Evolutionary conservation across 2,797 vertebrate species (phyloP).

Genomic region (Sternarchorhynchus goeldii): DNA sequence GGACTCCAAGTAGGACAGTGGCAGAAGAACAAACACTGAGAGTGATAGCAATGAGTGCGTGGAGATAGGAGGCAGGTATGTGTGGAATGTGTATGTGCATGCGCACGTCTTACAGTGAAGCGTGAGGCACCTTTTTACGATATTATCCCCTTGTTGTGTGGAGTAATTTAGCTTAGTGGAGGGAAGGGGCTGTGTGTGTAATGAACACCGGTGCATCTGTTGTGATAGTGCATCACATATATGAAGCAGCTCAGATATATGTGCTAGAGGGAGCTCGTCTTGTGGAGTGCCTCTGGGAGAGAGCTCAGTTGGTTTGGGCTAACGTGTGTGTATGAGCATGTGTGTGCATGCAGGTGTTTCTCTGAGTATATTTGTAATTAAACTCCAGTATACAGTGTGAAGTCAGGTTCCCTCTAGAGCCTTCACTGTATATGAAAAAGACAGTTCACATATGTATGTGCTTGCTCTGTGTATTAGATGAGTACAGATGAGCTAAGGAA

Average conservation of each 20-base stretch:
- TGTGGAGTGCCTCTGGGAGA: too few relatives aligned
- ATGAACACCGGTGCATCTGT: slow-evolving; percentile 7
- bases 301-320: neutral
- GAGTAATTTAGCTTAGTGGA: slow-evolving; percentile 67
- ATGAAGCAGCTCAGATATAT: neutral
- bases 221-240: neutral
- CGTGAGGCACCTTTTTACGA: slow-evolving; percentile 66
- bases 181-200: too few relatives aligned
- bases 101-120: slow-evolving; percentile 53
- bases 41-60: slow-evolving; percentile 50
- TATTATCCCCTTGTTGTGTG: slow-evolving; percentile 67
- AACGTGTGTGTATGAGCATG: neutral
- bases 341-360: neutral
- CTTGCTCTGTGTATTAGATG: slow-evolving; percentile 28
- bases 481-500: neutral
- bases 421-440: slow-evolving; percentile 7
- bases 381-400: slow-evolving; percentile 2
- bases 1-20: slow-evolving; percentile 52
- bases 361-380: slow-evolving; percentile 14
- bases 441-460: slow-evolving; percentile 22
- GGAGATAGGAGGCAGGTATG: slow-evolving; percentile 54
- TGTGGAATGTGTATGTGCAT: slow-evolving; percentile 55
- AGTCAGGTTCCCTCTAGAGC: neutral
- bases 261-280: neutral
- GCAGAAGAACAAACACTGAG: slow-evolving; percentile 56